phyloP scores from a whole-genome alignment of 2,113 vertebrate species.

The Xyliphius kryptos region DNA sequence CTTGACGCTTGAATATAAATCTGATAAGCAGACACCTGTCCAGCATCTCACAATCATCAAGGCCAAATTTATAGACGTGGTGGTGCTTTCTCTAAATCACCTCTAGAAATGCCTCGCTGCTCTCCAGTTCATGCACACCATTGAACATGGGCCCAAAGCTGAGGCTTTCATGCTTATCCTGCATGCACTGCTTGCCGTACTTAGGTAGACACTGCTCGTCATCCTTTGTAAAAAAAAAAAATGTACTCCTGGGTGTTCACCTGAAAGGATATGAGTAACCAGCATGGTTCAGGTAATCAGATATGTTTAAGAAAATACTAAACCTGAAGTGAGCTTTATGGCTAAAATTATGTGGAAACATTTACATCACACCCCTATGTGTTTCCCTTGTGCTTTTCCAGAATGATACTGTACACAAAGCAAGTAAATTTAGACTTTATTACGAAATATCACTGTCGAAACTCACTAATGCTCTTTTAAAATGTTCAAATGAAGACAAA shows the following conservation, averaged over 20 bases:
- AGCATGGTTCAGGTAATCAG: not conserved
- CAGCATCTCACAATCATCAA: constrained; percentile 81
- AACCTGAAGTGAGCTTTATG: no score
- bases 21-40: constrained; percentile 80
- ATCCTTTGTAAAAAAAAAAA: constrained; percentile 79
- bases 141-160: constrained; percentile 88
- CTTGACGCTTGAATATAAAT: constrained; percentile 78
- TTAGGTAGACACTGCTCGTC: constrained; percentile 81
- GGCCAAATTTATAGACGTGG: constrained; percentile 77
- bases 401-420: no score
- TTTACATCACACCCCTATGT: no score
- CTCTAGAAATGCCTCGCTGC: constrained; percentile 85
- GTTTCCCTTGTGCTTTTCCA: no score
- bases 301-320: no score
- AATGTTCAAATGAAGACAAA: no score
- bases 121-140: constrained; percentile 77
- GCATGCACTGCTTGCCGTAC: constrained; percentile 88
- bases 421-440: no score
- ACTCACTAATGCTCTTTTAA: no score
- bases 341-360: no score
- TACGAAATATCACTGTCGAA: no score
- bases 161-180: constrained; percentile 88
- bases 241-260: constrained; percentile 95
- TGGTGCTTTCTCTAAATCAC: constrained; percentile 86
- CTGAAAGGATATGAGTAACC: constrained; percentile 54